Evolutionary conservation across 2,113 vertebrate species (phyloP), one percentile per base, ranked within the genome.

Genomic region (Chroicocephalus ridibundus): DNA sequence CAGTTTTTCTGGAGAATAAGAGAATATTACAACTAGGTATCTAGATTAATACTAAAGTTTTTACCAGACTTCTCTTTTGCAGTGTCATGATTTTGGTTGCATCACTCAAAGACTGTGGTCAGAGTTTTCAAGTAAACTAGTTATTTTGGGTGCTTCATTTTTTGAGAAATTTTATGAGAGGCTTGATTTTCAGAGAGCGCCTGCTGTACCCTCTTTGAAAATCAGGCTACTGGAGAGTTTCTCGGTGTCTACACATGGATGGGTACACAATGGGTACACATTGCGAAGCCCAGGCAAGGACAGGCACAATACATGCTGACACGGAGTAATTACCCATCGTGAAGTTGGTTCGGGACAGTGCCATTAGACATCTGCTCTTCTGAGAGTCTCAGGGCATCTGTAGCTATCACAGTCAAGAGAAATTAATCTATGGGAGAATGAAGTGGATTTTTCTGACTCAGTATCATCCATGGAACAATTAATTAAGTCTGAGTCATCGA

Each of bases 401-500:
- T 31, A 66, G 46, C 40, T 85, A 27, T 66, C 76, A 31, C 16
- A 82, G n/a, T 55, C 42, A 75, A 74, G 71, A 92, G 31, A 80
- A 95, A 92, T 75, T 75, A 38, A 95, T 83, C n/a, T 86, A 22
- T 18, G 11, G 51, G 24, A 86, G 60, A 78, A 88, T 31, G 8
- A 88, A 87, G 19, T 15, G 10, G 22, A 13, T 15, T 51, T 86
- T 93, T 88, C 57, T 80, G 77, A 82, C 51, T 95, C 60, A 51
- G 1, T 74, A 76, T 78, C 47, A 88, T 71, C 86, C n/a, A 10
- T 14, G 13, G 55, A 72, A 91, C 38, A 82, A 64, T 27, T 96
- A 90, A 94, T 93, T 83, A 88, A 76, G 51, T 71, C 68, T 92
- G 82, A 96, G 64, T 96, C 72, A 84, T 60, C 1, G 22, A 81